Evolutionary conservation across 2,797 vertebrate species (phyloP), one percentile per base, ranked within the genome.

Genomic region (Xenopus petersii): DNA sequence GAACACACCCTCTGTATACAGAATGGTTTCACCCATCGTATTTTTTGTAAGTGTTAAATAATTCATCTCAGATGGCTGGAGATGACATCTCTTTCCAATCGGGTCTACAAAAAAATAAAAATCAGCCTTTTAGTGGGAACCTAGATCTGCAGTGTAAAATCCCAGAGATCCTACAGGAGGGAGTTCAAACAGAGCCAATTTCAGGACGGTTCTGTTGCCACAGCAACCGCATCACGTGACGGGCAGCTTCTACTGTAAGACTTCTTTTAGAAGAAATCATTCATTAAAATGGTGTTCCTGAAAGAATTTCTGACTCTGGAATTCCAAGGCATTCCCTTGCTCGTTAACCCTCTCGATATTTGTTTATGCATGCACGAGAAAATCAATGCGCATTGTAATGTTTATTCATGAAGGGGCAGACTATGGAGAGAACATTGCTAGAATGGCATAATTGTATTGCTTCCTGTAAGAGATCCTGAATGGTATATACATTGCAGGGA

Each of bases 151-250:
- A 47, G 67, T 46, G 54, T 69, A 71, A 70, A 70, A 67, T 51
- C 17, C 15, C 24, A 42, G n/a, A 63, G 21, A 77, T 76, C 75
- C 79, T 79, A 30, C 74, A 81, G 83, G 77, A 79, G 81, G 74
- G 67, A 71, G 74, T 83, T 84, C 80, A 81, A 71, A 79, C 63
- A 77, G 80, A 84, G 26, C 26, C 83, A 81, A 83, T 85, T 82
- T 85, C 82, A 80, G 26, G 26, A 30, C 4, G 26, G 87, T 83
- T 82, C 75, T 59, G 89, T 87, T 80, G 77, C 89, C 91, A 92
- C 90, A 84, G 92, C 88, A 94, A 94, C 90, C 89, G 88, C 81
- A 81, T 87, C 90, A 86, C 80, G 70, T 88, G 85, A 63, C 80
- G 80, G 74, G 70, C 82, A 65, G 60, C 17, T 73, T 81, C 80